phyloP scores from a whole-genome alignment of 2,888 invertebrate species.

The Mythimna albipuncta region DNA sequence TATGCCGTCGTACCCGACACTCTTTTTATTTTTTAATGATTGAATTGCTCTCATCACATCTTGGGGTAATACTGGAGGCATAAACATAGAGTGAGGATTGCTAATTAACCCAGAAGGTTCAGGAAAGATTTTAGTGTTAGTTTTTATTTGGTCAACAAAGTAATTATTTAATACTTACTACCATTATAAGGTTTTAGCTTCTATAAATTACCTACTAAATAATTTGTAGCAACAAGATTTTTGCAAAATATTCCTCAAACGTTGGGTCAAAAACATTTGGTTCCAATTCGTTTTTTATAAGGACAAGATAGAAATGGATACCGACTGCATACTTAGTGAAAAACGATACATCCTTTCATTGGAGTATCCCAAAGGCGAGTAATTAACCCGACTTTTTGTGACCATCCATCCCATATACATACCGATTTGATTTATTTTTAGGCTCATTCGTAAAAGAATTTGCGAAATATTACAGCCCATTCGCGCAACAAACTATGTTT shows the following conservation, averaged over 20 bases:
- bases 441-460: constrained; percentile 88
- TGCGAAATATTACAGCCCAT: constrained; percentile 88
- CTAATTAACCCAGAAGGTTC: no score
- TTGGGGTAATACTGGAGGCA: no score
- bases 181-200: not conserved
- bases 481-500: constrained; percentile 72
- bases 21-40: no score
- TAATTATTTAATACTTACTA: no score
- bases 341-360: constrained; percentile 85
- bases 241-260: constrained; percentile 12
- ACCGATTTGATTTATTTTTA: constrained; percentile 87
- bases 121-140: no score
- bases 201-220: no score
- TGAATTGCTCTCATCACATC: no score
- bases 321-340: constrained; percentile 69
- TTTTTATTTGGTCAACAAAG: no score
- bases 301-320: constrained; percentile 63
- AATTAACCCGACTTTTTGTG: constrained; percentile 89
- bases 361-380: constrained; percentile 82
- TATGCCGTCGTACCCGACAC: no score
- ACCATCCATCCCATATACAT: constrained; percentile 84
- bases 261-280: constrained; percentile 43
- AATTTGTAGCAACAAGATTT: not conserved
- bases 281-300: constrained; percentile 41
- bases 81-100: no score